Conservation (phyloP, 2,888 invertebrate genomes). For the Galerucella nymphaeae region DNA sequence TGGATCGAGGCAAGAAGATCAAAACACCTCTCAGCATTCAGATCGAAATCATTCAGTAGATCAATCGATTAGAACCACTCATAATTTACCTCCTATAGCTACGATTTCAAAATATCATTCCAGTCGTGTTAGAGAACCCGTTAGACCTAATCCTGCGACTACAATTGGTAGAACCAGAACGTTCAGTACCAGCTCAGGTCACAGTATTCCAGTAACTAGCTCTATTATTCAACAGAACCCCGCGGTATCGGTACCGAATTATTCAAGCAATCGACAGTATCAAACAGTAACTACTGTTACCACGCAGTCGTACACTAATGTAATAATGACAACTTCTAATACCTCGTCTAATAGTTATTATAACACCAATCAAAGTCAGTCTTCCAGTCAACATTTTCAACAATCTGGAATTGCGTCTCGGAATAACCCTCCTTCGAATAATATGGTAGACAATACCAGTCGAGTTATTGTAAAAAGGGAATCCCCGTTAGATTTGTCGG, state of each 20-base stretch:
- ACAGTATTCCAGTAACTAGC: slow-evolving; percentile 39
- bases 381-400: slow-evolving; percentile 62
- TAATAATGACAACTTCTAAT: slow-evolving; percentile 60
- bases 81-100: slow-evolving; percentile 69
- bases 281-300: slow-evolving; percentile 54
- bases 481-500: slow-evolving; percentile 88
- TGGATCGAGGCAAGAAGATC: slow-evolving; percentile 40
- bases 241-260: slow-evolving; percentile 22
- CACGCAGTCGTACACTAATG: slow-evolving; percentile 49
- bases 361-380: slow-evolving; percentile 59
- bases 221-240: slow-evolving; percentile 42
- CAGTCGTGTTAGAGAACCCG: slow-evolving; percentile 60
- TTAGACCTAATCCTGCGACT: slow-evolving; percentile 43
- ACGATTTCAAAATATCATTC: slow-evolving; percentile 66
- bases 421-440: slow-evolving; percentile 32
- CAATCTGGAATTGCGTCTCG: slow-evolving; percentile 44
- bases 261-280: slow-evolving; percentile 28
- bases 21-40: slow-evolving; percentile 30
- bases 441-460: slow-evolving; percentile 36
- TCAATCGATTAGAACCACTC: slow-evolving; percentile 58
- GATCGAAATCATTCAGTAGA: slow-evolving; percentile 43
- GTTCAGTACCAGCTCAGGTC: slow-evolving; percentile 39
- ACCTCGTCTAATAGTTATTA: slow-evolving; percentile 38
- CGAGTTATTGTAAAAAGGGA: slow-evolving; percentile 70
- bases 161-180: slow-evolving; percentile 47